Percentiles rank a stretch among this genome's conserved stretches.
Conservation (phyloP, 2,113 vertebrate species). For the Brachypteracias leptosomus region DNA sequence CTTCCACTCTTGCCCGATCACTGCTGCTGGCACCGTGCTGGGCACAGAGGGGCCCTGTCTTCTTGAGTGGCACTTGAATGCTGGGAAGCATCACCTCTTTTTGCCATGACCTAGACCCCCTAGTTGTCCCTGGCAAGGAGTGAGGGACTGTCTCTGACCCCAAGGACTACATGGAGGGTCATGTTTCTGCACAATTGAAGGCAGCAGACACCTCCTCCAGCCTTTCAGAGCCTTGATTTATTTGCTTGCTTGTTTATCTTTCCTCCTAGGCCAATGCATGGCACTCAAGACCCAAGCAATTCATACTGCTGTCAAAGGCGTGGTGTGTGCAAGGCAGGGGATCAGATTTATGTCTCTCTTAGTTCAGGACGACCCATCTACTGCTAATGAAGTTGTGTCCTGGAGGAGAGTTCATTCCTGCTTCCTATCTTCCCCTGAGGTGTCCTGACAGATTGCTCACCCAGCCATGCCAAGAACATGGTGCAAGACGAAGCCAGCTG, state of each 20-base stretch:
- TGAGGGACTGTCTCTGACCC: not conserved
- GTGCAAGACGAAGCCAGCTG: not conserved
- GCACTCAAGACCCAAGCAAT: not conserved
- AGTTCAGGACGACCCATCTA: not conserved
- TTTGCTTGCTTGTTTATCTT: conserved; percentile 22
- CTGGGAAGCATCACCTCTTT: not conserved
- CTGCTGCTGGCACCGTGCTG: not conserved
- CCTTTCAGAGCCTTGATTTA: conserved; percentile 12
- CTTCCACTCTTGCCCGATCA: not conserved
- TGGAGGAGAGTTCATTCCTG: not conserved
- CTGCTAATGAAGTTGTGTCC: not conserved
- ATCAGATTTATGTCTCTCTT: not conserved
- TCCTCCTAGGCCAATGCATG: not conserved
- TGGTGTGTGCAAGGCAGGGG: not conserved
- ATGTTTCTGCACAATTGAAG: not conserved
- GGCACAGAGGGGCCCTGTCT: not conserved
- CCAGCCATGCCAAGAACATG: not conserved
- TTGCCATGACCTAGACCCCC: not conserved
- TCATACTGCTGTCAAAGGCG: not conserved
- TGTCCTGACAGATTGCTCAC: not conserved
- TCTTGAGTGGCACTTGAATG: conserved; percentile 30
- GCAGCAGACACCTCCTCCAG: not conserved
- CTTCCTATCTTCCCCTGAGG: not conserved
- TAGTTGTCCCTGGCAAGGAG: not conserved
- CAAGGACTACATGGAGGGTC: not conserved